Base-by-base conservation (phyloP, 1,140 invertebrate genomes). In the Euwallacea fornicatus region DNA sequence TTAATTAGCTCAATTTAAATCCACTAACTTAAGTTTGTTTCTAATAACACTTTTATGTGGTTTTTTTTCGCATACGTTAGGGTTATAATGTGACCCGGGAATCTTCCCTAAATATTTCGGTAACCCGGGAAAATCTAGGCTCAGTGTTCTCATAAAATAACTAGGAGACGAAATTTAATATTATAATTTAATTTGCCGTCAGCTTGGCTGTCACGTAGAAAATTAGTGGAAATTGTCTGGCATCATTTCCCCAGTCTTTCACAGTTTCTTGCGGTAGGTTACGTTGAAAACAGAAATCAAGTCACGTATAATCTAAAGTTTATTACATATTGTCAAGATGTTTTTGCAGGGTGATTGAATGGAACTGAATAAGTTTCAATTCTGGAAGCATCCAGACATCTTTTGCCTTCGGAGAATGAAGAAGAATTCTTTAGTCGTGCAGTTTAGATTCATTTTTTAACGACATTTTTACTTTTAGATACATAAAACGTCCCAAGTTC, bases 171-270 rank as follows among this genome's bases (percentile, higher is more conserved):
- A 21, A 56, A 56, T 56, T 56, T 56, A 56, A 56, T 56, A 56
- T 56, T 15, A 15, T 56, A 56, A 56, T 56, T n/a, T 21, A 56
- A 56, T 56, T 56, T 56, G 54, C 16, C 11, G 54, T 15, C 54
- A n/a, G 54, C 54, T 15, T 21, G 54, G 16, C 16, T 21, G 54
- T 15, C 54, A 56, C 16, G 54, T 56, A 56, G 54, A 56, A 56
- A 56, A 56, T 56, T 56, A 56, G 54, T 56, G 54, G 54, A 21
- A 56, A 56, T 56, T 56, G 54, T 56, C 54, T 56, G n/a, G 54
- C 54, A 56, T 56, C 54, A 56, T 21, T 56, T 56, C 54, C 3
- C n/a, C 16, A 21, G 54, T 56, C 54, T 56, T 56, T 56, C 16
- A 21, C 16, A 15, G 54, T 56, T 56, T 56, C 54, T 56, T 56